A percentile compares a stretch with the other conserved stretches of the same genome.
phyloP scores from a whole-genome alignment of 2,797 vertebrate genomes.

The Mycteria americana region DNA sequence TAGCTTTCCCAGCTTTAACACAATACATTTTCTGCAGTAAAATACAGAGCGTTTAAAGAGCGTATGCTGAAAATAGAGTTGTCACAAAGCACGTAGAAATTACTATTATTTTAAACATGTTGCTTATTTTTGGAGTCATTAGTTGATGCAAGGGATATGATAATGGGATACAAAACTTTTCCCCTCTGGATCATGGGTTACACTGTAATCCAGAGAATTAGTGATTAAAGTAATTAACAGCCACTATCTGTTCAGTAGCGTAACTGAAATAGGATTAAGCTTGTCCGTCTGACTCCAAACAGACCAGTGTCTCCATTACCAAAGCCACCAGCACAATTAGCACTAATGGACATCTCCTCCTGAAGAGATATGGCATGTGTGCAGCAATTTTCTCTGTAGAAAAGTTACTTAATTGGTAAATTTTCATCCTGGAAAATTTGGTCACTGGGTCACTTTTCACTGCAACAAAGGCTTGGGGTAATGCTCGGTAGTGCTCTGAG shows the following conservation, averaged over 20 bases:
- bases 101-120: background rate
- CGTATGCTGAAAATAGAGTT: background rate
- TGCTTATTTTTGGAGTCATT: background rate
- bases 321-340: constrained; percentile 25
- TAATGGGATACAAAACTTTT: background rate
- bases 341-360: background rate
- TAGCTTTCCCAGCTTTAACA: background rate
- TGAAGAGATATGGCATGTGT: background rate
- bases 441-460: background rate
- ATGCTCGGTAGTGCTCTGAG: background rate
- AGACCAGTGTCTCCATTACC: background rate
- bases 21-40: background rate
- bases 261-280: background rate
- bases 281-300: background rate
- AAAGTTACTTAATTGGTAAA: background rate
- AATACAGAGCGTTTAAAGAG: background rate
- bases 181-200: background rate
- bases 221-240: constrained; percentile 18
- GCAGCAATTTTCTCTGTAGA: background rate
- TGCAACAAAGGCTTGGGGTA: background rate
- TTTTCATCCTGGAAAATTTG: background rate
- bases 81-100: background rate
- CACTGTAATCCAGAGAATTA: background rate
- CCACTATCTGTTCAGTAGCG: background rate
- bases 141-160: background rate